A percentile compares a stretch with the other conserved stretches of the same genome.
Conservation (phyloP, 2,888 invertebrate species). For the Sepiola atlantica region DNA sequence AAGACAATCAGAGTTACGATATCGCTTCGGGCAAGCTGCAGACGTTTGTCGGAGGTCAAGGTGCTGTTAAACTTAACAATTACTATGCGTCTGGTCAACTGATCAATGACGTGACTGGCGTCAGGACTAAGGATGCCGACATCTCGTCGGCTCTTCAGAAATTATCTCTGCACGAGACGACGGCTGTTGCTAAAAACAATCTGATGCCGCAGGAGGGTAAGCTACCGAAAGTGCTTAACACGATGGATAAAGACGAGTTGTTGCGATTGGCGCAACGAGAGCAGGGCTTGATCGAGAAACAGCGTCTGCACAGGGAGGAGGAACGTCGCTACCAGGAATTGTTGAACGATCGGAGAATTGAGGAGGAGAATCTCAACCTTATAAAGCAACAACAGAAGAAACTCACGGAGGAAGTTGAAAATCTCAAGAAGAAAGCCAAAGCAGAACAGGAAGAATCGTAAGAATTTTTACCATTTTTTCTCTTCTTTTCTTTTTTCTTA, state of each 20-base stretch:
- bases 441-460: neutral
- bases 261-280: neutral
- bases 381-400: neutral
- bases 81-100: neutral
- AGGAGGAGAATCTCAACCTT: neutral
- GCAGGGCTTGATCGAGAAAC: neutral
- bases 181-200: neutral
- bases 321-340: neutral
- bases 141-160: slow-evolving; percentile 5
- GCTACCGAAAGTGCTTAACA: neutral
- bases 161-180: neutral
- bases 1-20: neutral
- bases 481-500: neutral
- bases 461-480: neutral
- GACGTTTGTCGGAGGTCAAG: neutral
- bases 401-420: neutral
- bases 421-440: neutral
- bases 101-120: neutral
- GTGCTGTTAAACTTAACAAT: neutral
- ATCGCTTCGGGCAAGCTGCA: neutral
- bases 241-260: slow-evolving; percentile 38
- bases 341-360: slow-evolving; percentile 22
- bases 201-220: neutral
- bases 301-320: neutral
- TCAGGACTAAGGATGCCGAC: neutral